Base-by-base conservation (phyloP, 2,113 vertebrate species). In the Crotalus helleri region DNA sequence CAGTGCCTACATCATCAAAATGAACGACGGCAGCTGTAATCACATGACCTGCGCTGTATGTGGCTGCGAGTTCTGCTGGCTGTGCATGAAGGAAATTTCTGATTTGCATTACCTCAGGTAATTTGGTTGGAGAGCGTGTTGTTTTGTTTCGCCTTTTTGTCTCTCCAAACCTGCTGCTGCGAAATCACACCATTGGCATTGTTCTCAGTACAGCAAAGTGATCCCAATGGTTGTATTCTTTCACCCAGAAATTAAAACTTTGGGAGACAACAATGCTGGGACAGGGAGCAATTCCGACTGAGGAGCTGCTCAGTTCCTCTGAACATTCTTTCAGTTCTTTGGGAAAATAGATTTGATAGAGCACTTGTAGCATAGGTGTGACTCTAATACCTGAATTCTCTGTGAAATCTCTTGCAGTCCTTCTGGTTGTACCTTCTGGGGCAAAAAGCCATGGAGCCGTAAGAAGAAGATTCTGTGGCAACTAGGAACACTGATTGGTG, bases 381-480 rank as follows among this genome's bases (percentile, higher is more conserved):
- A 81, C 0, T 94, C 39, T 33, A 46, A 95, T 55, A 19, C 24
- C 55, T 19, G 29, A 39, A 81, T 93, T 51, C 92, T 93, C 51
- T 88, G 61, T 94, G 1, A 90, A 26, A 53, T 91, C 59, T 94
- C 55, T 94, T 96, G 89, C 95, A 99, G 99, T 95, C 99, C 99
- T 91, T 99, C 99, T 92, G 99, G 99, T 96, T 99, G 99, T 53
- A 99, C 99, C 0, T 99, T 99, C 97, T 99, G 99, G 99, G 99
- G 99, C 90, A 99, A 99, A 98, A 99, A 99, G 97, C 99, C 99
- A 1, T 99, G 99, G 99, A 99, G 99, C 97, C 98, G 98, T 94
- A 99, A 99, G 97, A 99, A 99, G 98, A 99, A 99, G 98, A 99
- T 99, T 94, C 97, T 99, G 91, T 99, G 99, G 99, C 99, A 99